Evolutionary conservation across 1,140 invertebrate genomes (phyloP).

Genomic region (Penaeus japonicus): DNA sequence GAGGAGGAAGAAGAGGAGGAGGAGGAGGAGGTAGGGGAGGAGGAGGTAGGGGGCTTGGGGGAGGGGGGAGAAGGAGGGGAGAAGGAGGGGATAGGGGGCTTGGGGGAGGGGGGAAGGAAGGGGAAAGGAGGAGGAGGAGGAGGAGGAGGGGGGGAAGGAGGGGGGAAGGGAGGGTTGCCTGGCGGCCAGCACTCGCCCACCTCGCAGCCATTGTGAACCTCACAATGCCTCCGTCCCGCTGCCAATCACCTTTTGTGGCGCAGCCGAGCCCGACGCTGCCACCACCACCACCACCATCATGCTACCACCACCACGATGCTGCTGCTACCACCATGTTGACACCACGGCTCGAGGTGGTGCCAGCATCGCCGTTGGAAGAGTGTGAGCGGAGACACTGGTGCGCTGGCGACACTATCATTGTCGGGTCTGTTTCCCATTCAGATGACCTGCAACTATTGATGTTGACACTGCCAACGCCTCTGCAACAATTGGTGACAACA

Average conservation of each 20-base stretch:
- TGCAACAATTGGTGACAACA: too few relatives aligned
- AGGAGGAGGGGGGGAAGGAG: background rate
- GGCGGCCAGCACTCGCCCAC: constrained; percentile 14
- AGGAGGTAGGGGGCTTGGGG: background rate
- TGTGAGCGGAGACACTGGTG: too few relatives aligned
- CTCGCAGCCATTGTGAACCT: constrained; percentile 40
- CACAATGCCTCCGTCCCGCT: constrained; percentile 48
- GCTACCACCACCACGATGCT: background rate
- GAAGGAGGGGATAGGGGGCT: background rate
- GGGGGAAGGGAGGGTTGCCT: constrained; percentile 9
- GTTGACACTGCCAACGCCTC: too few relatives aligned
- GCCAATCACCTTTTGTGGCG: constrained; percentile 55
- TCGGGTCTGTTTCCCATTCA: too few relatives aligned
- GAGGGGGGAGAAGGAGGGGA: background rate
- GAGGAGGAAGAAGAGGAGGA: background rate
- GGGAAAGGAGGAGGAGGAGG: background rate
- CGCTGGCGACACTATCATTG: too few relatives aligned
- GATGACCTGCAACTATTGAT: too few relatives aligned
- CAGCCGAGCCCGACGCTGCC: constrained; percentile 19
- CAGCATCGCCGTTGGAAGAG: background rate
- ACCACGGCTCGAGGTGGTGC: background rate
- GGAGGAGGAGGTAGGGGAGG: background rate
- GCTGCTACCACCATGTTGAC: background rate
- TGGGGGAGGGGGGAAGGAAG: background rate
- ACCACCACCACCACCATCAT: background rate